phyloP scores from a whole-genome alignment of 2,888 invertebrate species.

The Seira musarum region DNA sequence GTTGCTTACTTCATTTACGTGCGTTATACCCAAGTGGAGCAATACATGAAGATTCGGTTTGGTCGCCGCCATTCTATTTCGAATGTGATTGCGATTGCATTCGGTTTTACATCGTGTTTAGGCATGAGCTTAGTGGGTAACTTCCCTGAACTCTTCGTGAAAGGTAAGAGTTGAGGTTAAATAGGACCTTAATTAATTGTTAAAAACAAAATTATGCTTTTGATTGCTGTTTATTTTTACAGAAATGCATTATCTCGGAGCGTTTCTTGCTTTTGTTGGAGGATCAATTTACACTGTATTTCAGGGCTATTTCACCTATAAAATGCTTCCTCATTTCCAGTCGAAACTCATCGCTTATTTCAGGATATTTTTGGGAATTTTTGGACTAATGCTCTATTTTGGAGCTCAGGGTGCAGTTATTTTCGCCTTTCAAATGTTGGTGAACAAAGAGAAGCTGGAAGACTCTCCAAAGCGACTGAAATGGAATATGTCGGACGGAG shows the following conservation, averaged over 20 bases:
- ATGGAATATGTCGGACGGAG: constrained; percentile 18
- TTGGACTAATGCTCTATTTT: constrained; percentile 36
- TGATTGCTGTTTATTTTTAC: no score
- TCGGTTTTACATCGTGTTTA: constrained; percentile 18
- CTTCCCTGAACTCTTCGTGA: constrained; percentile 28
- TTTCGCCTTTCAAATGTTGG: constrained; percentile 11
- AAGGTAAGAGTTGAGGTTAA: no score
- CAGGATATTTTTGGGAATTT: constrained; percentile 21
- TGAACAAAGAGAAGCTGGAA: neutral
- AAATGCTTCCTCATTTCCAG: constrained; percentile 26
- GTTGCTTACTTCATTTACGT: constrained; percentile 34
- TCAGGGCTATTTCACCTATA: constrained; percentile 36
- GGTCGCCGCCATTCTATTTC: neutral
- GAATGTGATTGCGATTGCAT: constrained; percentile 24
- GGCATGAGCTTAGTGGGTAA: constrained; percentile 39
- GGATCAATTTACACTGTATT: constrained; percentile 31
- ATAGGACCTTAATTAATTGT: no score
- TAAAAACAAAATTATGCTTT: no score
- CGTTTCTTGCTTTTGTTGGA: constrained; percentile 29
- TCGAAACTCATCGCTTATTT: constrained; percentile 21
- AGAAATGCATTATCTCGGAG: constrained; percentile 22
- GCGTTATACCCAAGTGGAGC: constrained; percentile 32
- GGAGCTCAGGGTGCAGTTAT: constrained; percentile 28
- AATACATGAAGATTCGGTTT: neutral
- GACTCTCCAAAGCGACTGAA: neutral